These are phyloP conservation scores for Lutjanus argentimaculatus DNA, from an alignment of 2,797 vertebrate genomes.

Conservation along the genomic window DNA sequence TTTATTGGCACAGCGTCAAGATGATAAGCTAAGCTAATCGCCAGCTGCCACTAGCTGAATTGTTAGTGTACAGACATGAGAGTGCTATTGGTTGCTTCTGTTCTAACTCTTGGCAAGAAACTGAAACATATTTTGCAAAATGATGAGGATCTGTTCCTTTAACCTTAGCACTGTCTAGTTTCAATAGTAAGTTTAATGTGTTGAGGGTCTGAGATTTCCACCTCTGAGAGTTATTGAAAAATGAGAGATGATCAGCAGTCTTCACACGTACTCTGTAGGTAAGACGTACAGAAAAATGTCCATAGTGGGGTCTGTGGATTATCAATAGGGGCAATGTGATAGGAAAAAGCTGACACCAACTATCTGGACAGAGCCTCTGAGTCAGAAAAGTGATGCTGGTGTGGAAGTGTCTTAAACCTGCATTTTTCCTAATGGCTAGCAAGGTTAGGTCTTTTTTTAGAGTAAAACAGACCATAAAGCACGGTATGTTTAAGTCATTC, in stretches of 20 bases:
- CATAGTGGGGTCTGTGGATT: too few relatives aligned
- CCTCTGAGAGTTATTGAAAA: not conserved
- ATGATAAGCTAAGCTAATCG: slow-evolving; percentile 5
- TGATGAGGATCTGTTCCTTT: not conserved
- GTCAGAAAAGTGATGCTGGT: too few relatives aligned
- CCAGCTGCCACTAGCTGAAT: not conserved
- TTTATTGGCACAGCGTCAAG: not conserved
- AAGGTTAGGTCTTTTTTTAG: too few relatives aligned
- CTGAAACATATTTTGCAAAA: not conserved
- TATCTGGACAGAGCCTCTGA: too few relatives aligned
- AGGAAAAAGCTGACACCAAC: too few relatives aligned
- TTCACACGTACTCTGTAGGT: too few relatives aligned
- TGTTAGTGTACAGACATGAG: not conserved
- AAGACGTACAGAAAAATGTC: too few relatives aligned
- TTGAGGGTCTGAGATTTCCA: not conserved
- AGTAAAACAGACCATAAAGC: too few relatives aligned
- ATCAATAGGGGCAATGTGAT: too few relatives aligned
- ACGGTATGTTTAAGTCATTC: too few relatives aligned
- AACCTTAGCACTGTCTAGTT: not conserved
- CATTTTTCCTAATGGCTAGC: too few relatives aligned
- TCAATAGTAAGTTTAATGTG: not conserved
- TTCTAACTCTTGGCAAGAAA: not conserved
- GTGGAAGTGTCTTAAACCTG: too few relatives aligned
- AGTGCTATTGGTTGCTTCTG: not conserved
- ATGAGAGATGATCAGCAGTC: not conserved